A percentile compares a stretch with the other conserved stretches of the same genome.
Evolutionary conservation across 2,797 vertebrate genomes (phyloP).

Genomic region (Semaprochilodus insignis): DNA sequence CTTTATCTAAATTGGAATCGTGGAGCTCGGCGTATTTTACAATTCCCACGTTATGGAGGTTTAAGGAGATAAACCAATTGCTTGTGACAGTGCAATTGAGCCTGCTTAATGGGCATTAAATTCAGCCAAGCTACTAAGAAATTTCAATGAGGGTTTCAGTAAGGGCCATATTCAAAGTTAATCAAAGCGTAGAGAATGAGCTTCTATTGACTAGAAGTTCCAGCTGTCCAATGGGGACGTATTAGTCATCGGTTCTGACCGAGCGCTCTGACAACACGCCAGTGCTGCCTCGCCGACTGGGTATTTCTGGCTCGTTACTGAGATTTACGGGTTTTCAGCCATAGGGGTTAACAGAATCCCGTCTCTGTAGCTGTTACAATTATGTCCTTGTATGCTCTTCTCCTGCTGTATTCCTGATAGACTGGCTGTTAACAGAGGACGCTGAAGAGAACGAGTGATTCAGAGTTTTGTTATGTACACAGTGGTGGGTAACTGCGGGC

Average conservation of each 20-base stretch:
- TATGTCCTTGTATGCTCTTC: slow-evolving; percentile 67
- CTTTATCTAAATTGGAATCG: slow-evolving; percentile 80
- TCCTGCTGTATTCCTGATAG: slow-evolving; percentile 67
- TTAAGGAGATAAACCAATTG: slow-evolving; percentile 81
- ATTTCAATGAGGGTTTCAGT: slow-evolving; percentile 73
- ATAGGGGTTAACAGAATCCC: slow-evolving; percentile 65
- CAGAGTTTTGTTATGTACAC: slow-evolving; percentile 71
- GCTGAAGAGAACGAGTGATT: slow-evolving; percentile 74
- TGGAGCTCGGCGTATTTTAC: slow-evolving; percentile 70
- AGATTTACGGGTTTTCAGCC: slow-evolving; percentile 67
- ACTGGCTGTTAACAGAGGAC: slow-evolving; percentile 59
- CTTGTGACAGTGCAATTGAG: slow-evolving; percentile 80
- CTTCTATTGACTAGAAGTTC: slow-evolving; percentile 58
- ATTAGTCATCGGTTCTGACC: slow-evolving; percentile 64
- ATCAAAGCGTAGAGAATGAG: slow-evolving; percentile 66
- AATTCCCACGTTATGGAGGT: slow-evolving; percentile 74
- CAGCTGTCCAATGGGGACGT: slow-evolving; percentile 57
- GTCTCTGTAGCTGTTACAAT: slow-evolving; percentile 74
- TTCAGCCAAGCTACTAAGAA: slow-evolving; percentile 69
- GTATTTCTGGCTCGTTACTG: slow-evolving; percentile 61
- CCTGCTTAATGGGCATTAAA: slow-evolving; percentile 78
- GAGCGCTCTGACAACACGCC: slow-evolving; percentile 42
- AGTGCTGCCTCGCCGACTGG: slow-evolving; percentile 5
- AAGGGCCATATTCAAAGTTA: slow-evolving; percentile 67
- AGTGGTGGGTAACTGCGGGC: slow-evolving; percentile 59